Evolutionary conservation across 2,113 vertebrate species (phyloP).

Genomic region (Stigmatopora argus): DNA sequence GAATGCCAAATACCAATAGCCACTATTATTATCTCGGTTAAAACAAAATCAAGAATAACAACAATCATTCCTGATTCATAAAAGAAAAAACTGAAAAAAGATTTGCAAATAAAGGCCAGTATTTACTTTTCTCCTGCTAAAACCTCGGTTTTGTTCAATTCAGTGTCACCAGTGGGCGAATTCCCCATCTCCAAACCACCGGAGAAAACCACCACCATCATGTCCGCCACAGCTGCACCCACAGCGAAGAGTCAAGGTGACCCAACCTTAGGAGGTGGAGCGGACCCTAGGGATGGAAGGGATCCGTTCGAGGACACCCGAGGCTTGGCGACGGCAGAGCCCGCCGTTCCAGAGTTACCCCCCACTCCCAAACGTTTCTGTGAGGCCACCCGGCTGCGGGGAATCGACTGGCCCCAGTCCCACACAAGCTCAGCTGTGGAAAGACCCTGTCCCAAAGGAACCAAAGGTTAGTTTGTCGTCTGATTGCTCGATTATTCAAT

Average conservation of each 20-base stretch:
- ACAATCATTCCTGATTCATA: neutral
- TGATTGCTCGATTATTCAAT: neutral
- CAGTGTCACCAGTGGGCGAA: slow-evolving; percentile 45
- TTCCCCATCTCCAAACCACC: slow-evolving; percentile 75
- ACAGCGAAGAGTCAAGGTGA: slow-evolving; percentile 72
- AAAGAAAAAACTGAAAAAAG: neutral
- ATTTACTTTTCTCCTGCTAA: slow-evolving; percentile 30
- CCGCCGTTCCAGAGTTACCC: slow-evolving; percentile 79
- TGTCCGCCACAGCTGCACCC: slow-evolving; percentile 72
- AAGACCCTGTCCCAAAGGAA: slow-evolving; percentile 96
- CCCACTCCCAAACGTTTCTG: slow-evolving; percentile 90
- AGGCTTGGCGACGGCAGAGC: slow-evolving; percentile 75
- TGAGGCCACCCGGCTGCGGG: slow-evolving; percentile 76
- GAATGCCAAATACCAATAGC: neutral
- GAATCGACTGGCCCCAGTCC: slow-evolving; percentile 94
- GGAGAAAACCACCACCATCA: slow-evolving; percentile 72
- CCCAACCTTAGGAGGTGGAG: slow-evolving; percentile 69
- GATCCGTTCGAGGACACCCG: slow-evolving; percentile 74
- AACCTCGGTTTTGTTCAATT: slow-evolving; percentile 17
- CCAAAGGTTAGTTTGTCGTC: slow-evolving; percentile 75
- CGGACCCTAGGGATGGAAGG: slow-evolving; percentile 80
- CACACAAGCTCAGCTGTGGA: slow-evolving; percentile 88
- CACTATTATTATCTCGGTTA: neutral
- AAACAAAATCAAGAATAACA: neutral
- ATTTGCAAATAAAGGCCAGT: neutral